Percentiles rank a stretch among this genome's conserved stretches.
phyloP scores from a whole-genome alignment of 2,888 invertebrate species.

The Bembecia ichneumoniformis region DNA sequence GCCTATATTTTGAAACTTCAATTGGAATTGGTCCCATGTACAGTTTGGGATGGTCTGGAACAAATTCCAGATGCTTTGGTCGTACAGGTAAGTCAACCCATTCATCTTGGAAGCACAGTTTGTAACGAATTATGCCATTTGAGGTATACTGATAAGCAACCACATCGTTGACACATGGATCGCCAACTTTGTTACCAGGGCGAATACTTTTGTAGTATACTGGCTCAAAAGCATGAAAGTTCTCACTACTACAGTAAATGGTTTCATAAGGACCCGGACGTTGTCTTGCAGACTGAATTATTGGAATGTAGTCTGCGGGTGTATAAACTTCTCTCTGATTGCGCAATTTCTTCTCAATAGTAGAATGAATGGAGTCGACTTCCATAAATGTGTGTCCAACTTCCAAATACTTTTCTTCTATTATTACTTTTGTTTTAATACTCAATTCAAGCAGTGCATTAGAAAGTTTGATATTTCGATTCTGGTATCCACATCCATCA shows the following conservation, averaged over 20 bases:
- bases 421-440: conserved; percentile 11
- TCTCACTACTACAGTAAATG: conserved; percentile 1
- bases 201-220: conserved; percentile 5
- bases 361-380: conserved; percentile 8
- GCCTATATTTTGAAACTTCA: conserved; percentile 2
- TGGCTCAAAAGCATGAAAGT: conserved; percentile 4
- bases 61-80: too few species aligned
- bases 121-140: conserved; percentile 5
- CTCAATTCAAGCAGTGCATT: conserved; percentile 13
- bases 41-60: too few species aligned
- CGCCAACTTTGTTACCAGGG: conserved; percentile 6
- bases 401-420: conserved; percentile 13
- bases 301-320: conserved; percentile 8
- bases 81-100: too few species aligned
- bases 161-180: conserved; percentile 9
- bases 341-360: conserved; percentile 3
- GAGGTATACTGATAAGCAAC: conserved; percentile 5
- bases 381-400: conserved; percentile 17
- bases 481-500: conserved; percentile 15
- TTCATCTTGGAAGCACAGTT: conserved; percentile 6
- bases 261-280: conserved; percentile 1
- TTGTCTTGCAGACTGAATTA: conserved; percentile 6
- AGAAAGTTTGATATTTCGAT: conserved; percentile 11
- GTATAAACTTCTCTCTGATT: conserved; percentile 7
- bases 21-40: too few species aligned